These are phyloP conservation scores for Amphiprion percula DNA, from an alignment of 2,113 vertebrate species.

Conservation along the genomic window DNA sequence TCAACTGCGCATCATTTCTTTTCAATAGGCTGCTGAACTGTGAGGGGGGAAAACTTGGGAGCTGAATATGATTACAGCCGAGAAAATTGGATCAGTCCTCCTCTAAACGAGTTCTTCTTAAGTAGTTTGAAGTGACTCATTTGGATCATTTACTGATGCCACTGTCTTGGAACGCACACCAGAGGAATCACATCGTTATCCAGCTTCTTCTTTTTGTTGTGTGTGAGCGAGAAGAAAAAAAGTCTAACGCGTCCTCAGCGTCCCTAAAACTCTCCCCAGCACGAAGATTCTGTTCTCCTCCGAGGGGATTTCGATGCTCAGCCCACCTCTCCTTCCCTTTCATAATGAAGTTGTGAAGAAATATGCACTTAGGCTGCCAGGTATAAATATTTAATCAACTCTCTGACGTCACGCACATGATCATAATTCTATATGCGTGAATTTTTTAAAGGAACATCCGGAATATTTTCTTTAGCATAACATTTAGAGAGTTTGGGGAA, in stretches of 20 bases:
- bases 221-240: constrained; percentile 13
- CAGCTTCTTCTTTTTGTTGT: constrained; percentile 11
- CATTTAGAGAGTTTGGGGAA: neutral
- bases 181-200: constrained; percentile 8
- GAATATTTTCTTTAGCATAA: neutral
- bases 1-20: constrained; percentile 45
- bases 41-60: constrained; percentile 40
- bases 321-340: constrained; percentile 56
- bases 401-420: constrained; percentile 89
- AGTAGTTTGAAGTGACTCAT: constrained; percentile 45
- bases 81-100: constrained; percentile 7
- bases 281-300: constrained; percentile 35
- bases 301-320: constrained; percentile 29
- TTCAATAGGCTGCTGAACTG: constrained; percentile 52
- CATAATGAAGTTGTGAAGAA: constrained; percentile 77
- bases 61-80: constrained; percentile 8
- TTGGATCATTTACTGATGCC: constrained; percentile 2
- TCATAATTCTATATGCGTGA: constrained; percentile 72
- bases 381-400: constrained; percentile 87
- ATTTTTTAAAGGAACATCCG: constrained; percentile 70
- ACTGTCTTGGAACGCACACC: constrained; percentile 21
- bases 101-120: constrained; percentile 35
- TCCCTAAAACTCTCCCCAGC: constrained; percentile 26
- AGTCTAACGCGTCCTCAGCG: constrained; percentile 47
- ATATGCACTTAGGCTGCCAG: constrained; percentile 58